Evolutionary conservation across 1,140 invertebrate genomes (phyloP).

Genomic region (Lepidurus apus): DNA sequence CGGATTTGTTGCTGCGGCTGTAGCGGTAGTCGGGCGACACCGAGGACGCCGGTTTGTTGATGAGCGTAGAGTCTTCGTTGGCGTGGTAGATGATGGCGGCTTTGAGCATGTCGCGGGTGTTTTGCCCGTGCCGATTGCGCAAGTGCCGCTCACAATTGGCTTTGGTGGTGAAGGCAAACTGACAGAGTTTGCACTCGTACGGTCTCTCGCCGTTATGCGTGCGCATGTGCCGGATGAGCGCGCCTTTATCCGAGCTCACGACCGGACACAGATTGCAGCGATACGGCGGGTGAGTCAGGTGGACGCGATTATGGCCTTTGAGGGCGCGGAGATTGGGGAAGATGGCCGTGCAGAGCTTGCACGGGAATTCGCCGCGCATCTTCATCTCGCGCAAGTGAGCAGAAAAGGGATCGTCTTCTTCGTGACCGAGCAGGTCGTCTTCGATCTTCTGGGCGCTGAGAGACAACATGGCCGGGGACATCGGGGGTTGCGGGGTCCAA

Average conservation of each 20-base stretch:
- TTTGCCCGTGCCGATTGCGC: conserved; percentile 80
- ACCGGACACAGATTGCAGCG: conserved; percentile 90
- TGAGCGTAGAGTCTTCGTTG: conserved; percentile 60
- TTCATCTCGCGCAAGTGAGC: conserved; percentile 78
- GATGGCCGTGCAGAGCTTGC: conserved; percentile 71
- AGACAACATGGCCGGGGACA: neutral
- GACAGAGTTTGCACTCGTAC: conserved; percentile 87
- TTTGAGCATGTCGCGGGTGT: conserved; percentile 76
- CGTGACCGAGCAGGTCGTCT: conserved; percentile 41
- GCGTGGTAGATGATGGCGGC: conserved; percentile 78
- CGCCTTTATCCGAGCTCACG: conserved; percentile 81
- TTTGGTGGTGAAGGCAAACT: conserved; percentile 94
- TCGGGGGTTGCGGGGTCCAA: conserved; percentile 23
- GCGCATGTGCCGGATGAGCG: conserved; percentile 79
- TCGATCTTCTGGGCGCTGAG: conserved; percentile 33
- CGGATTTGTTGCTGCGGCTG: conserved; percentile 4
- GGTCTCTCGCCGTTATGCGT: conserved; percentile 91
- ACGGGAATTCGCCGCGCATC: conserved; percentile 78
- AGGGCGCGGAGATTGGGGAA: conserved; percentile 83
- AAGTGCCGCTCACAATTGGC: conserved; percentile 84
- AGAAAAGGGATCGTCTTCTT: conserved; percentile 67
- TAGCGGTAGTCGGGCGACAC: conserved; percentile 31
- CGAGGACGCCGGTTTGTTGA: neutral
- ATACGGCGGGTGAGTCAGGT: conserved; percentile 56
- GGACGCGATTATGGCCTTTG: conserved; percentile 56